Evolutionary conservation across 1,140 invertebrate genomes (phyloP), one percentile per base, ranked within the genome.

Genomic region (Meloidogyne chitwoodi): DNA sequence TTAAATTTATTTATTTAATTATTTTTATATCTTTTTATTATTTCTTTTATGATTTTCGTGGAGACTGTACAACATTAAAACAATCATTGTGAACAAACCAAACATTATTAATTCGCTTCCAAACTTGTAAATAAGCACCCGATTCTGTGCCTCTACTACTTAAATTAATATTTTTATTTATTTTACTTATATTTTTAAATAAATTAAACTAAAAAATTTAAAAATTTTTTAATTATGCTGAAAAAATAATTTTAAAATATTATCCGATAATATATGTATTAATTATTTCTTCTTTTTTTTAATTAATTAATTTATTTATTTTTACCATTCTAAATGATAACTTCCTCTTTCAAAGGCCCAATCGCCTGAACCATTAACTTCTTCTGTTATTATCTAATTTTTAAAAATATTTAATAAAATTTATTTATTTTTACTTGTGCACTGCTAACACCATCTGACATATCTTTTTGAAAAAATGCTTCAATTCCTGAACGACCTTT

Each of bases 21-120:
- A 26, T 31, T 3, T 34, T 64, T 24, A 31, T 10, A 22, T 41
- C 19, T 41, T 56, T 14, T 19, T 26, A 38, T 27, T 44, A 1
- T 8, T 31, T 19, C 19, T 3, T 61, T 73, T 38, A 73, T 10
- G 24, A 56, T 24, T 73, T 22, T 73, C 71, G 41, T 41, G 78
- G 79, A 3, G 77, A 38, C 31, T 78, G 27, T 38, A 78, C 78
- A 48, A 78, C 84, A 69, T 86, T 86, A 84, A 86, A 86, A 68
- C 84, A 86, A 68, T 86, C 84, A 66, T 86, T 86, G 76, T 86
- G 85, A 66, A 86, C 84, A 26, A 87, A 77, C 85, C 85, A 86
- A 22, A 69, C 68, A n/a, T 84, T 84, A 68, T 86, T 85, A 68
- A 86, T 81, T 71, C 86, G 86, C 76, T 86, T 86, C 84, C 84